These are phyloP conservation scores for Alosa alosa DNA, from an alignment of 2,113 vertebrate species.

Conservation along the genomic window DNA sequence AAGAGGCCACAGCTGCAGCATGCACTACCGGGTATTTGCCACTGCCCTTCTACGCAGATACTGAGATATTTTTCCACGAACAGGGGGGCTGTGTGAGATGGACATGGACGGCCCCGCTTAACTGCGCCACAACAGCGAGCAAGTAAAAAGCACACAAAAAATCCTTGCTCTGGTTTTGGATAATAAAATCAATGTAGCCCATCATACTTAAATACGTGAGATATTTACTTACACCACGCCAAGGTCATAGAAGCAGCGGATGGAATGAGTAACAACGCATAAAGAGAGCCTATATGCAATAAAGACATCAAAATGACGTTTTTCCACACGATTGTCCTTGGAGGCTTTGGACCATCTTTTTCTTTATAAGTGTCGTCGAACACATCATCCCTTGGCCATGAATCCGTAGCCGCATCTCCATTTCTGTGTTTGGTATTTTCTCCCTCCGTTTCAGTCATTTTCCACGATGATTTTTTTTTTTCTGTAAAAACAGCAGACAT, in stretches of 20 bases:
- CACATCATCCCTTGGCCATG: conserved; percentile 68
- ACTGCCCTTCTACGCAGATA: neutral
- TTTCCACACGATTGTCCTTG: conserved; percentile 81
- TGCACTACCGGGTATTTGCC: neutral
- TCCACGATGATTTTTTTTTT: conserved; percentile 13
- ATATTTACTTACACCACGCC: conserved; percentile 78
- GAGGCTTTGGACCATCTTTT: conserved; percentile 73
- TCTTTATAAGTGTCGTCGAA: conserved; percentile 82
- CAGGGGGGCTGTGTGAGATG: neutral
- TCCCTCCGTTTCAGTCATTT: conserved; percentile 55
- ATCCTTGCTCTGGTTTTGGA: neutral
- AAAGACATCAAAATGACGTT: conserved; percentile 86
- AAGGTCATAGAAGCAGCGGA: conserved; percentile 71
- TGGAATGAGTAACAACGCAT: conserved; percentile 72
- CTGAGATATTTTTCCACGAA: neutral
- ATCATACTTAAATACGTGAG: neutral
- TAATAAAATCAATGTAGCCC: neutral
- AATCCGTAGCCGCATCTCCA: conserved; percentile 49
- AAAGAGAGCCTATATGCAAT: conserved; percentile 76
- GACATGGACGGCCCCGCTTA: neutral
- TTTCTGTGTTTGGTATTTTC: conserved; percentile 37
- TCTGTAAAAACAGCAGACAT: conserved; percentile 43
- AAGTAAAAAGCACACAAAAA: neutral
- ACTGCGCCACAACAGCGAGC: neutral
- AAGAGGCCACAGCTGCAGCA: neutral